phyloP scores from a whole-genome alignment of 92 coral and sea anemone species.

The Nematostella vectensis region DNA sequence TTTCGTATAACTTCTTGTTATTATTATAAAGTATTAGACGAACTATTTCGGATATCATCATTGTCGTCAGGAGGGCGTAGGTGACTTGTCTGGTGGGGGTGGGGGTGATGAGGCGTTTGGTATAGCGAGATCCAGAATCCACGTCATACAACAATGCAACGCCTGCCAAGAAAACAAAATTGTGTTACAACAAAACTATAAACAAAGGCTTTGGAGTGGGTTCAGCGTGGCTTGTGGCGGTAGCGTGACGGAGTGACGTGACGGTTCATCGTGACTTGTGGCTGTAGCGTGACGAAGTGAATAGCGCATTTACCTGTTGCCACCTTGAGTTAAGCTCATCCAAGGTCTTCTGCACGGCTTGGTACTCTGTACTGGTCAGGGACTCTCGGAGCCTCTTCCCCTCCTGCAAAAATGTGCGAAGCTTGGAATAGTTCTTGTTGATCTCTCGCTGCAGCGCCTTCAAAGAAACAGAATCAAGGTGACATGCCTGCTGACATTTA shows the following conservation, averaged over 20 bases:
- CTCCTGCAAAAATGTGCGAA: slow-evolving; percentile 65
- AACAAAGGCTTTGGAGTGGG: too few species aligned
- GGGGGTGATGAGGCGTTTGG: slow-evolving; percentile 24
- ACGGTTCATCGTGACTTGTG: too few species aligned
- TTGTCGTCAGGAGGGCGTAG: too few species aligned
- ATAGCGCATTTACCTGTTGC: slow-evolving; percentile 75
- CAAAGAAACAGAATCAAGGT: slow-evolving; percentile 9
- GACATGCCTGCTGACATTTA: too few species aligned
- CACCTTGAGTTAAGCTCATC: slow-evolving; percentile 91
- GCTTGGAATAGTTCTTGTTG: slow-evolving; percentile 80
- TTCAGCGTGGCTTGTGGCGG: too few species aligned
- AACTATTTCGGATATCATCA: too few species aligned
- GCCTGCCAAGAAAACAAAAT: slow-evolving; percentile 44
- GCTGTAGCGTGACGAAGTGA: too few species aligned
- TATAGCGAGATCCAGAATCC: slow-evolving; percentile 93
- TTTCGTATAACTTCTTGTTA: too few species aligned
- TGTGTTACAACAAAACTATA: too few species aligned
- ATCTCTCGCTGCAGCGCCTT: slow-evolving; percentile 81
- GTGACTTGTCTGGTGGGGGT: background rate
- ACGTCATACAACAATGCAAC: slow-evolving; percentile 89
- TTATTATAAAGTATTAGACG: too few species aligned
- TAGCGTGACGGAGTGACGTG: too few species aligned
- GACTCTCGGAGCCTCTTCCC: slow-evolving; percentile 70
- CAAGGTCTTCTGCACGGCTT: slow-evolving; percentile 64
- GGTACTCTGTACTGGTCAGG: slow-evolving; percentile 66